Evolutionary conservation across 2,797 vertebrate genomes (phyloP).

Genomic region (Pangasius krempfi): DNA sequence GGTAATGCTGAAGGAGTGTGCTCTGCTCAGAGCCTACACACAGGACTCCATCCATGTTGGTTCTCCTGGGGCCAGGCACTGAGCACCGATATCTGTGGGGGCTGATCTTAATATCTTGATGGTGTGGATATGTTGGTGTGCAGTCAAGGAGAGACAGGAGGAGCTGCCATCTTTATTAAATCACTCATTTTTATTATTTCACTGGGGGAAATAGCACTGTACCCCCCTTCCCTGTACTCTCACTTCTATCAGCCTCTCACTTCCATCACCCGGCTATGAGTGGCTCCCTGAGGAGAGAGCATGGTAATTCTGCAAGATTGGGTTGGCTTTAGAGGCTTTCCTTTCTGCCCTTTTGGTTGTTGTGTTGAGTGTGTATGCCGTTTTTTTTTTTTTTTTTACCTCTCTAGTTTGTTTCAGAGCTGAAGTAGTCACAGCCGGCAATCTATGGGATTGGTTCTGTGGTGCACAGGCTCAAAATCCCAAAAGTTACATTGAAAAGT

Average conservation of each 20-base stretch:
- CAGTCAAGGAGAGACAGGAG: neutral
- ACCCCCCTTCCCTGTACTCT: neutral
- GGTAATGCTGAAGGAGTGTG: conserved; percentile 50
- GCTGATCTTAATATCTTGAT: conserved; percentile 64
- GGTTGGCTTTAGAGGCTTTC: conserved; percentile 2
- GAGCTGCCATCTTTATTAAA: conserved; percentile 68
- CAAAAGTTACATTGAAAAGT: neutral
- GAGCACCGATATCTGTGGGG: conserved; percentile 16
- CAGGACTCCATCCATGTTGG: conserved; percentile 18
- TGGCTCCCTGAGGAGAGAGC: conserved; percentile 13
- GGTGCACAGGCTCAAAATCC: neutral
- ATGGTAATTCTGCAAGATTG: conserved; percentile 10
- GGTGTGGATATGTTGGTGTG: conserved; percentile 52
- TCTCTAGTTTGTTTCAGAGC: neutral
- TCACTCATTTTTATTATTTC: conserved; percentile 51
- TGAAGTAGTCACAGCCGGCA: neutral
- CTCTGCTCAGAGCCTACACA: conserved; percentile 33
- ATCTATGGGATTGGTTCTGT: neutral
- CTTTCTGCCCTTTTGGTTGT: neutral
- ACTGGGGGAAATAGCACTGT: conserved; percentile 18
- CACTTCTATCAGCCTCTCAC: neutral
- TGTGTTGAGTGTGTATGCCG: neutral
- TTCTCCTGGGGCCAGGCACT: conserved; percentile 12
- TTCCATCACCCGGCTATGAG: neutral
- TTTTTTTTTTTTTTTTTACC: neutral